Base-by-base conservation (phyloP, 2,113 vertebrate genomes). In the Pavo muticus region DNA sequence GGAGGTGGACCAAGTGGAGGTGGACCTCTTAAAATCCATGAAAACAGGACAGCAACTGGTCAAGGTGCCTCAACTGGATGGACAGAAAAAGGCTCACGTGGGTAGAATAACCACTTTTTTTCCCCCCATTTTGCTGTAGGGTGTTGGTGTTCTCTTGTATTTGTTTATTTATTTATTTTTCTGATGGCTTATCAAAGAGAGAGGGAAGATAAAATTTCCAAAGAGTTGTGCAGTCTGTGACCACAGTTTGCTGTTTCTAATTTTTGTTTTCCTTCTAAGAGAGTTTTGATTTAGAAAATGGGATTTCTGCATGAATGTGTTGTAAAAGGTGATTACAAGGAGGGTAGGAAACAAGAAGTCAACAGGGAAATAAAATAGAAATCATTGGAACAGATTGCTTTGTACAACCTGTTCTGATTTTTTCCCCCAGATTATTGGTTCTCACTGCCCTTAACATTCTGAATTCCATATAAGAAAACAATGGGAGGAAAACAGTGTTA, bases 381-480 rank as follows among this genome's bases (percentile, higher is more conserved):
- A 54, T 72, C 10, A 30, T 81, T 77, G 56, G 79, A 71, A 81
- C 72, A 93, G 86, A 94, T 90, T 92, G 83, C 61, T 92, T 93
- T 72, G n/a, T 87, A 52, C 77, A 89, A 89, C 81, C 63, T 87
- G 57, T 94, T 90, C 73, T 52, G 61, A 71, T 40, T 52, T 93
- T 79, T 44, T 60, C 0, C 32, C 47, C 21, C 0, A 11, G 75
- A 93, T 87, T 93, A 82, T 72, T 75, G 59, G 37, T 92, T 93
- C 54, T 27, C 27, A 25, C 76, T 96, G 83, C 67, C 92, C 91
- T 96, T 91, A 96, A 94, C 91, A 90, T 92, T 93, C 86, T 90
- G 88, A 86, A 93, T 96, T 96, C 94, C 83, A 94, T 94, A 83
- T 93, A 83, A 25, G 60, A 63, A 63, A 63, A 63, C 60, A 63